A percentile compares a stretch with the other conserved stretches of the same genome.
Evolutionary conservation across 2,888 invertebrate species (phyloP).

Genomic region (Drosophila mulleri): DNA sequence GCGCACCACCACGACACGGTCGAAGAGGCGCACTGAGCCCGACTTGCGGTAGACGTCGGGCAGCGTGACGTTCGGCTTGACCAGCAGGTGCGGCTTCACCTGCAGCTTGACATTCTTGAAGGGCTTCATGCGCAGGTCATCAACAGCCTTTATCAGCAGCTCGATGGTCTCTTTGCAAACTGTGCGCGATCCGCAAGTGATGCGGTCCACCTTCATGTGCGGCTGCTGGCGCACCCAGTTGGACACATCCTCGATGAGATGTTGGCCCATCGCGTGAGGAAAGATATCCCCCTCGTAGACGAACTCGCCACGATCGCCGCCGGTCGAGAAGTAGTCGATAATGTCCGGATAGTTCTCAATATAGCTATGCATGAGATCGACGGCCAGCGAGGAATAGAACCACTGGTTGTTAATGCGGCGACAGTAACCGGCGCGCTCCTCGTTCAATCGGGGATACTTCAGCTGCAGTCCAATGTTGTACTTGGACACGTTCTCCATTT

Average conservation of each 20-base stretch:
- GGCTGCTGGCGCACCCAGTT: conserved; percentile 91
- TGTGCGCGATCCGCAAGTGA: conserved; percentile 89
- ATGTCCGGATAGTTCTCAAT: conserved; percentile 90
- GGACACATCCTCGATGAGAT: conserved; percentile 86
- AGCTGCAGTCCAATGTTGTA: conserved; percentile 95
- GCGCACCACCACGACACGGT: conserved; percentile 93
- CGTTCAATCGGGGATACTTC: conserved; percentile 93
- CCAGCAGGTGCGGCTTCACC: conserved; percentile 91
- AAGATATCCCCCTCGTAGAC: conserved; percentile 90
- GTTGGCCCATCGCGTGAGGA: conserved; percentile 85
- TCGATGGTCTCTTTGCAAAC: conserved; percentile 89
- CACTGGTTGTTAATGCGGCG: conserved; percentile 90
- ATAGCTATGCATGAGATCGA: conserved; percentile 90
- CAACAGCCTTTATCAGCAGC: conserved; percentile 83
- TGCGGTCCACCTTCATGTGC: conserved; percentile 87
- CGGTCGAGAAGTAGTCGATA: conserved; percentile 86
- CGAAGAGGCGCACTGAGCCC: conserved; percentile 87
- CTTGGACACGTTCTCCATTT: conserved; percentile 85
- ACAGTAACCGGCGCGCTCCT: conserved; percentile 93
- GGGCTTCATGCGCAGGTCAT: conserved; percentile 83
- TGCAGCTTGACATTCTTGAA: conserved; percentile 88
- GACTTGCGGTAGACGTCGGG: conserved; percentile 83
- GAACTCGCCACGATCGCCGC: conserved; percentile 86
- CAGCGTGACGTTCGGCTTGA: conserved; percentile 86
- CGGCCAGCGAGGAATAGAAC: conserved; percentile 92